Evolutionary conservation across 2,888 invertebrate genomes (phyloP).

Genomic region (Archaeoteleia sp.): DNA sequence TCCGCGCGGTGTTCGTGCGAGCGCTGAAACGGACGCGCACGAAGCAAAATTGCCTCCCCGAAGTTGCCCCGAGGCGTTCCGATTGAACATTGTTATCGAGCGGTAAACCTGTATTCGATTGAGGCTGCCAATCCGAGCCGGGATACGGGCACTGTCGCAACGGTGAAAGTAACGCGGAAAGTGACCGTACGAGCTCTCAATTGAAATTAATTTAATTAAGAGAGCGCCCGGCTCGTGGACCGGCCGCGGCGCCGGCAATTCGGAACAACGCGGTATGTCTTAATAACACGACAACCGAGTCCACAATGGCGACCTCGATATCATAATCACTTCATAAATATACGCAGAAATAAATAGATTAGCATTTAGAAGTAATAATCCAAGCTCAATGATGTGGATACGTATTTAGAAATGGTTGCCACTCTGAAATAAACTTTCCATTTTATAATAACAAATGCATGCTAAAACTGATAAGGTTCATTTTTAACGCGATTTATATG

Average conservation of each 20-base stretch:
- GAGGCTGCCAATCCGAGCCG: slow-evolving; percentile 56
- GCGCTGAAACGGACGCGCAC: slow-evolving; percentile 18
- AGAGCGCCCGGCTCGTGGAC: slow-evolving; percentile 37
- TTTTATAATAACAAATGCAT: no score
- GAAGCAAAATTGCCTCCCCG: slow-evolving; percentile 55
- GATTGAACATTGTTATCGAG: slow-evolving; percentile 65
- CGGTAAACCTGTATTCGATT: slow-evolving; percentile 60
- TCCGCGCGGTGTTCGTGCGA: slow-evolving; percentile 10
- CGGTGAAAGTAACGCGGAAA: slow-evolving; percentile 64
- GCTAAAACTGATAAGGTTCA: no score
- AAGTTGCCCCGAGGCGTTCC: slow-evolving; percentile 55
- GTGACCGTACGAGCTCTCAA: slow-evolving; percentile 55
- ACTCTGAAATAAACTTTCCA: slow-evolving; percentile 4
- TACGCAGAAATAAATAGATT: slow-evolving; percentile 9
- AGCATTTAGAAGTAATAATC: slow-evolving; percentile 30
- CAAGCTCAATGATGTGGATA: slow-evolving; percentile 1
- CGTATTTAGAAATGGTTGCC: slow-evolving; percentile 30
- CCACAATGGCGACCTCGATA: slow-evolving; percentile 21
- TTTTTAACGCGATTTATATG: no score
- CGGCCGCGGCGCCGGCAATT: slow-evolving; percentile 37
- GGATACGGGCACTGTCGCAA: slow-evolving; percentile 60
- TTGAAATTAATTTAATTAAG: slow-evolving; percentile 68
- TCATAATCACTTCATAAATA: slow-evolving; percentile 43
- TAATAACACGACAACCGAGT: slow-evolving; percentile 27
- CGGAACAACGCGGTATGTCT: slow-evolving; percentile 22